Evolutionary conservation across 1,140 invertebrate species (phyloP), one percentile per base, ranked within the genome.

Genomic region (Nautilus pompilius): DNA sequence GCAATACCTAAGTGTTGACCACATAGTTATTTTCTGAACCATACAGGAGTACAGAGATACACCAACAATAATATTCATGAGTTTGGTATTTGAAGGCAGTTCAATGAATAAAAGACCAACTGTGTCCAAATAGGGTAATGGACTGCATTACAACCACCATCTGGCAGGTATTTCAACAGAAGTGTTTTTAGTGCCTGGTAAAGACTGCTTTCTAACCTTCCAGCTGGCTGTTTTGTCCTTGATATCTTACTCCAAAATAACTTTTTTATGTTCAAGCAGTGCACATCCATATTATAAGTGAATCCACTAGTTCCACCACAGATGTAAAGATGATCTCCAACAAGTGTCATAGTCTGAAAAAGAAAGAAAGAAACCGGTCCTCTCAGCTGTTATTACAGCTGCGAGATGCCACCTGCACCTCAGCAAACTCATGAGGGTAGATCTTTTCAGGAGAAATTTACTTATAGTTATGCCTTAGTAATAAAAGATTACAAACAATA

Each of bases 261-360:
- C 3, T 57, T 62, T 2, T 53, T 53, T 2, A 73, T 49, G 36
- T 69, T 57, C 6, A 69, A 55, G 20, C 62, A 53, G 45, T 73
- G 69, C 10, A 73, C 65, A 53, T 71, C 67, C 36, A 28, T 54
- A 55, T 73, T 68, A 62, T 73, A 73, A 8, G 64, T 54, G 48
- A 28, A 73, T 3, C 69, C 71, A 56, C 66, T 74, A 0, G 82
- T 81, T n/a, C 81, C 78, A 22, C 81, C 82, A 61, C 76, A 66
- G 20, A 82, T 71, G 68, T 84, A 85, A 32, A 85, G 61, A 41
- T 64, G 69, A 20, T 68, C 57, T 5, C 72, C 61, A 34, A 80
- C 62, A 10, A 82, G 17, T 15, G 68, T 56, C 59, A 83, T 68
- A 8, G 77, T 67, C 78, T 78, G 62, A 32, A 68, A 66, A 5